Evolutionary conservation across 1,140 invertebrate species (phyloP).

Genomic region (Brachionus paranguensis): DNA sequence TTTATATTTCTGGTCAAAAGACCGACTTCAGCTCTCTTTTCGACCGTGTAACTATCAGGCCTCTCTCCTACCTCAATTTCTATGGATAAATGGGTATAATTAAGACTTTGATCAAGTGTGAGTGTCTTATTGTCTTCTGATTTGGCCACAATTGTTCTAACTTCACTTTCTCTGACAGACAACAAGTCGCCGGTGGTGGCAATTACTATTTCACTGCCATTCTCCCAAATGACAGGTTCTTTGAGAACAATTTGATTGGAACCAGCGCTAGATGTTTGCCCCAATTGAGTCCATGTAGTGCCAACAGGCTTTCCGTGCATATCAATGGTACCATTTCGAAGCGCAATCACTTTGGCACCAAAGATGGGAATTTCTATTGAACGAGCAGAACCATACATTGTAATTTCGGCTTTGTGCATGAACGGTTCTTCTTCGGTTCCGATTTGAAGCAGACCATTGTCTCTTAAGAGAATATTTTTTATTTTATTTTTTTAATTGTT

Average conservation of each 20-base stretch:
- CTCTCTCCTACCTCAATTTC: not conserved
- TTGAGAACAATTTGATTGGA: slow-evolving; percentile 42
- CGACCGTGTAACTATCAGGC: not conserved
- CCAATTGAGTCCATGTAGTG: slow-evolving; percentile 47
- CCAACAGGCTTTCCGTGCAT: slow-evolving; percentile 44
- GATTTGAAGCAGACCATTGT: slow-evolving; percentile 40
- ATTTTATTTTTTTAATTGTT: too few species aligned
- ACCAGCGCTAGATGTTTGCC: slow-evolving; percentile 44
- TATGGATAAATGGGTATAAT: slow-evolving; percentile 42
- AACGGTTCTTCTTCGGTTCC: slow-evolving; percentile 43
- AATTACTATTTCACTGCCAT: slow-evolving; percentile 49
- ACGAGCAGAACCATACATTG: slow-evolving; percentile 35
- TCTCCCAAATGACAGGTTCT: slow-evolving; percentile 46
- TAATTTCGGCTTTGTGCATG: slow-evolving; percentile 41
- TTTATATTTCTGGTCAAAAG: slow-evolving; percentile 41
- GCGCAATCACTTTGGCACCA: slow-evolving; percentile 41
- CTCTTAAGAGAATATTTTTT: not conserved
- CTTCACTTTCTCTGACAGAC: slow-evolving; percentile 44
- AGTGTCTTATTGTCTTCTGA: slow-evolving; percentile 44
- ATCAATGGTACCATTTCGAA: slow-evolving; percentile 42
- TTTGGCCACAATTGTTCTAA: slow-evolving; percentile 44
- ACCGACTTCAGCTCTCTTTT: slow-evolving; percentile 42
- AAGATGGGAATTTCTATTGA: slow-evolving; percentile 42
- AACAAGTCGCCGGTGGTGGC: slow-evolving; percentile 48
- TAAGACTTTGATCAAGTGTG: slow-evolving; percentile 45